Evolutionary conservation across 2,888 invertebrate species (phyloP), one percentile per base, ranked within the genome.

Genomic region (Thereva nobilitata): DNA sequence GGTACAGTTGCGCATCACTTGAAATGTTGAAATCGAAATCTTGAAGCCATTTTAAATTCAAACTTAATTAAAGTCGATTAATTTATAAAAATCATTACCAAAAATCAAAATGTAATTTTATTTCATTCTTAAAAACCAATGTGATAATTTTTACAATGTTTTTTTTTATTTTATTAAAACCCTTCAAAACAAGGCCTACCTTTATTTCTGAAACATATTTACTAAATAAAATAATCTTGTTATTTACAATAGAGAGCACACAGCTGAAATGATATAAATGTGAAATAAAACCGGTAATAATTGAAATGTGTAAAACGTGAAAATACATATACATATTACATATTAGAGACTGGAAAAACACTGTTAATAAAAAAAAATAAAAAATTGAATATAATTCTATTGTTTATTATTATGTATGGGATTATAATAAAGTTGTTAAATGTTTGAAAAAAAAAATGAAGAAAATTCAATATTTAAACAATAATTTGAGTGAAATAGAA

Each of bases 291-390:
- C 23, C 23, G 23, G 10, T 37, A 9, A 45, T 59, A 59, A 10
- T 34, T 47, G 8, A 45, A 59, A 10, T 12, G 45, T 59, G 10
- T 59, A 59, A 47, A 9, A 23, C 23, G 23, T 23, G 37, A 38
- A 59, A 59, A 47, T 64, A 59, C 67, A 37, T 55, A 61, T 66
- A 67, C 69, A 69, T 69, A 69, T 67, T 69, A 65, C 45, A 67
- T 55, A 61, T 65, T 69, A 69, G 69, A 69, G 69, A 69, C 69
- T 69, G 69, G 67, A 44, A 44, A 50, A 50, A 50, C 55, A 12
- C 55, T 56, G 23, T 23, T 23, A 23, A 23, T 23, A 23, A 23
- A 23, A 23, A 23, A 1, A 23, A 23, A 23, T 2, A 23, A 23
- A 23, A 23, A 23, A 23, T 23, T 23, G 23, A 59, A 44, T 45